These are phyloP conservation scores for Melieria crassipennis DNA, from an alignment of 2,888 invertebrate species.

Conservation along the genomic window DNA sequence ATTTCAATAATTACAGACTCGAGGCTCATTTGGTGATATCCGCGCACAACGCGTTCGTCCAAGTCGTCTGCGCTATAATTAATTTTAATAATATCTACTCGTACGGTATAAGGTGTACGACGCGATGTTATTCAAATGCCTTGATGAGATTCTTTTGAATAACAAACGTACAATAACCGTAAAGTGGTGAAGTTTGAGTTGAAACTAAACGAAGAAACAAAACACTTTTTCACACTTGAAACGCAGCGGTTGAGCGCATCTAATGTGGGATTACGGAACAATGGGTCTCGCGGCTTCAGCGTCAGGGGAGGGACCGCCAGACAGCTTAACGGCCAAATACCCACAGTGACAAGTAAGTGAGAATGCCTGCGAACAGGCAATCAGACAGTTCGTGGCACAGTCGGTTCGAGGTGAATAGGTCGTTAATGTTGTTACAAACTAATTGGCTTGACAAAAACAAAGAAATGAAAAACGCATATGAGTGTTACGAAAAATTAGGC, in stretches of 20 bases:
- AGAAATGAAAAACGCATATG: slow-evolving; percentile 29
- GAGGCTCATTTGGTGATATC: slow-evolving; percentile 23
- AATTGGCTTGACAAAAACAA: slow-evolving; percentile 59
- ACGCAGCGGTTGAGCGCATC: slow-evolving; percentile 30
- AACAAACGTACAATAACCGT: not conserved
- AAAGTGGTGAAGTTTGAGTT: not conserved
- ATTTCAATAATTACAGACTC: slow-evolving; percentile 29
- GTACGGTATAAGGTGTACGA: not conserved
- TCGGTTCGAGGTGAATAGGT: slow-evolving; percentile 11
- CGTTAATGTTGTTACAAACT: slow-evolving; percentile 51
- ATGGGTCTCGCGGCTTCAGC: slow-evolving; percentile 5
- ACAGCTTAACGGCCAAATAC: slow-evolving; percentile 4
- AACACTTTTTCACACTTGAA: slow-evolving; percentile 53
- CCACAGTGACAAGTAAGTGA: not conserved
- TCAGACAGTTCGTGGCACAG: not conserved
- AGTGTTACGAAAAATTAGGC: slow-evolving; percentile 23
- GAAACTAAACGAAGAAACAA: slow-evolving; percentile 32
- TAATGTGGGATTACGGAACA: slow-evolving; percentile 13
- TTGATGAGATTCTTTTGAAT: slow-evolving; percentile 7
- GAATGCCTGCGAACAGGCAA: not conserved
- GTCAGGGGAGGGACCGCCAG: not conserved
- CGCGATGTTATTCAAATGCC: slow-evolving; percentile 53
- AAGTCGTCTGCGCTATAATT: slow-evolving; percentile 54
- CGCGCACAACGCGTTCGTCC: slow-evolving; percentile 4
- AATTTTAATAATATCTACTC: slow-evolving; percentile 53